Percentiles rank a stretch among this genome's conserved stretches.
These are phyloP conservation scores for Oophaga pumilio DNA, from an alignment of 2,113 vertebrate genomes.

Conservation along the genomic window DNA sequence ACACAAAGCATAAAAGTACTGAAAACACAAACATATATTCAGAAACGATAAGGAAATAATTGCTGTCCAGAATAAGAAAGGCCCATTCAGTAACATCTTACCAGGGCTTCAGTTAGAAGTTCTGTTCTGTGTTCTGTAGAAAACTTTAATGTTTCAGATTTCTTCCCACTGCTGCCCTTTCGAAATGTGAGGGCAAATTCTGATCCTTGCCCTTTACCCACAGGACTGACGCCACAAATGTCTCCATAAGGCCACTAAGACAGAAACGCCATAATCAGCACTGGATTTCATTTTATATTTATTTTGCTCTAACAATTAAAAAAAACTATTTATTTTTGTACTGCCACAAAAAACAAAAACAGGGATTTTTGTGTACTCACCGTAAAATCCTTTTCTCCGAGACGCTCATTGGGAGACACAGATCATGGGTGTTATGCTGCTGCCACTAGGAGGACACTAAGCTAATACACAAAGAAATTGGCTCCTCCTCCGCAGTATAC, in stretches of 20 bases:
- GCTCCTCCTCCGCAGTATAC: too few relatives aligned
- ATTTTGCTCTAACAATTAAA: background rate
- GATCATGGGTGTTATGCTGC: too few relatives aligned
- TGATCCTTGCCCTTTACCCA: constrained; percentile 95
- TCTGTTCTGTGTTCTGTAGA: constrained; percentile 98
- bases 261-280: constrained; percentile 18
- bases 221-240: constrained; percentile 92
- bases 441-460: too few relatives aligned
- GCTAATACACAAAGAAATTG: too few relatives aligned
- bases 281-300: background rate
- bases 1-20: background rate
- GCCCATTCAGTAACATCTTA: constrained; percentile 68
- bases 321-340: background rate
- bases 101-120: constrained; percentile 96
- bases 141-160: constrained; percentile 97
- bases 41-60: background rate
- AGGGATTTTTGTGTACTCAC: too few relatives aligned
- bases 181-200: constrained; percentile 98
- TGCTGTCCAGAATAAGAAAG: background rate
- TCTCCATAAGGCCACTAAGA: constrained; percentile 97
- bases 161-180: constrained; percentile 92
- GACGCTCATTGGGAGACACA: too few relatives aligned
- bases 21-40: background rate
- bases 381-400: too few relatives aligned
- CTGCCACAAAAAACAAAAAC: background rate